These are phyloP conservation scores for Lepus oiostolus DNA, from an alignment of 2,797 vertebrate genomes.

Conservation along the genomic window DNA sequence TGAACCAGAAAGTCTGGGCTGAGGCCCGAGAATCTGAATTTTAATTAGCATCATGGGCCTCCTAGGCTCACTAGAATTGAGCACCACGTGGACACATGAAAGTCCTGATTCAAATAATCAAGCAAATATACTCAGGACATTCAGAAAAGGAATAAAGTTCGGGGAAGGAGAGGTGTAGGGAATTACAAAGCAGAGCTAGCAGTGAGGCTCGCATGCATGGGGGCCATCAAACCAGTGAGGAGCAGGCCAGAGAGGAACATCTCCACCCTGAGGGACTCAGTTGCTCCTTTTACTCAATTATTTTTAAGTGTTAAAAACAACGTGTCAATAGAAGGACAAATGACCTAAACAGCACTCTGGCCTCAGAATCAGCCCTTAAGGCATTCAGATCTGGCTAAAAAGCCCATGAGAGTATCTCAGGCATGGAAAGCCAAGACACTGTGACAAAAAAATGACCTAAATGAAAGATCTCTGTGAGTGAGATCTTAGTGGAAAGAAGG, in stretches of 20 bases:
- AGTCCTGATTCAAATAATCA: background rate
- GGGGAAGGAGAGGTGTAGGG: background rate
- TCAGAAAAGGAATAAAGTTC: background rate
- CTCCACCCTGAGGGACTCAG: background rate
- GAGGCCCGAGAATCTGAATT: background rate
- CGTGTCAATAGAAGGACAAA: too few relatives aligned
- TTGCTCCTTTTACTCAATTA: background rate
- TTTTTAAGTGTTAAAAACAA: background rate
- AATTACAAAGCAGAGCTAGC: background rate
- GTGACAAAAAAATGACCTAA: too few relatives aligned
- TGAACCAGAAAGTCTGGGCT: background rate
- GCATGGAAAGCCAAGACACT: too few relatives aligned
- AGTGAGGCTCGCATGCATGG: background rate
- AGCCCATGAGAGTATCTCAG: too few relatives aligned
- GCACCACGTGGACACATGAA: background rate
- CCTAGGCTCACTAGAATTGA: background rate
- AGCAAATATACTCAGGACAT: background rate
- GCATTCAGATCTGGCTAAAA: too few relatives aligned
- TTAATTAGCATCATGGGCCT: background rate
- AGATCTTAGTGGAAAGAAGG: too few relatives aligned
- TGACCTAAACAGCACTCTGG: too few relatives aligned
- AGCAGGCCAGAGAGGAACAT: background rate
- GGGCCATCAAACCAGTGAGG: background rate
- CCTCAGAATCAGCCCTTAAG: too few relatives aligned
- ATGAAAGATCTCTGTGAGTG: too few relatives aligned